Evolutionary conservation across 2,797 vertebrate genomes (phyloP).

Genomic region (Bryconaethiops microstoma): DNA sequence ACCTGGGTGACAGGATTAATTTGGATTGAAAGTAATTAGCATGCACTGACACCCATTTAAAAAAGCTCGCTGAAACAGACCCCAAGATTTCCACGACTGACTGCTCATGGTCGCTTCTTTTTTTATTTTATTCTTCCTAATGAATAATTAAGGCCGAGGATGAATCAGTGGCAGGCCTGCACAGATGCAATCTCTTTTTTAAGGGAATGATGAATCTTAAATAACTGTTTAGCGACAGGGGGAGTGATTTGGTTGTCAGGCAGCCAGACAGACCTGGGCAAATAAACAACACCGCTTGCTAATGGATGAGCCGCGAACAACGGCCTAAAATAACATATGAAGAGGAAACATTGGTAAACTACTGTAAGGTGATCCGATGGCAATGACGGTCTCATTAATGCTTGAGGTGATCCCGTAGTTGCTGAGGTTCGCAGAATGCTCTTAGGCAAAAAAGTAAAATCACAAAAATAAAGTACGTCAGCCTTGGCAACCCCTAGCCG

Average conservation of each 20-base stretch:
- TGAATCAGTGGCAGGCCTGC: constrained; percentile 46
- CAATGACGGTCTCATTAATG: not conserved
- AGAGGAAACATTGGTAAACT: not conserved
- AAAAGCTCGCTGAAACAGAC: constrained; percentile 32
- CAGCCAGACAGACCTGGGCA: constrained; percentile 19
- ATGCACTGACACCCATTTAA: constrained; percentile 45
- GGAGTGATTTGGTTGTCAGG: constrained; percentile 31
- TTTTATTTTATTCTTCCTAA: constrained; percentile 47
- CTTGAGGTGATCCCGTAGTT: constrained; percentile 36
- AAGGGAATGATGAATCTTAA: constrained; percentile 40
- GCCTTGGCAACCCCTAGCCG: constrained; percentile 42
- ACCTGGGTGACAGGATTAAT: constrained; percentile 44
- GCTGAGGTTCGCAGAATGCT: not conserved
- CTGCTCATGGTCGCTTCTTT: constrained; percentile 16
- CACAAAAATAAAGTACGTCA: constrained; percentile 31
- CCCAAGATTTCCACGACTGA: constrained; percentile 5
- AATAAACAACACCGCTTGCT: constrained; percentile 8
- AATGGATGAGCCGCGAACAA: constrained; percentile 9
- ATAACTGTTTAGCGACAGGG: constrained; percentile 36
- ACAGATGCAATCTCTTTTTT: constrained; percentile 31
- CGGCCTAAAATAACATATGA: constrained; percentile 4
- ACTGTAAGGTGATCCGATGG: not conserved
- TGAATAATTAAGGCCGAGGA: constrained; percentile 58
- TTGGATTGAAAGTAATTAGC: constrained; percentile 51
- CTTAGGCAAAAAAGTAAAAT: not conserved